A percentile compares a stretch with the other conserved stretches of the same genome.
These are phyloP conservation scores for Dichetophora obliterata DNA, from an alignment of 2,888 invertebrate species.

Conservation along the genomic window DNA sequence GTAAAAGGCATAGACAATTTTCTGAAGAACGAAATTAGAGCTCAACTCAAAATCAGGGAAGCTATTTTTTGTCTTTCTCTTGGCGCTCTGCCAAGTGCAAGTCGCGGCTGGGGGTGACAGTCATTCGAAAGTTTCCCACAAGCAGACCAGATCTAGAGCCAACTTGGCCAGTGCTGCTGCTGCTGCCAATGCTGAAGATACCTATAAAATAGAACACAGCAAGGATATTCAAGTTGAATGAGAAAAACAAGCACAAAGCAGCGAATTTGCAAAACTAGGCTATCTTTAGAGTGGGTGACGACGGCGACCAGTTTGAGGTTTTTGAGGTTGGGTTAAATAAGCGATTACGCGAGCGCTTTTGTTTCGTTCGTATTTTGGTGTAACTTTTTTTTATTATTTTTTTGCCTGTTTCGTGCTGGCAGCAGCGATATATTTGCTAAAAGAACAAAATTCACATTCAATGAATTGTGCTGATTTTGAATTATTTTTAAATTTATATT, in stretches of 20 bases:
- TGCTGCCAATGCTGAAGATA: not conserved
- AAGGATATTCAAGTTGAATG: not conserved
- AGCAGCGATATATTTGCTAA: slow-evolving; percentile 3
- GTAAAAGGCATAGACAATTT: not conserved
- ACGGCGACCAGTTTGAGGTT: not conserved
- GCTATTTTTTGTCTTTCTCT: not conserved
- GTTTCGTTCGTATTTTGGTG: not conserved
- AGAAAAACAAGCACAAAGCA: not conserved
- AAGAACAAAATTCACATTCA: slow-evolving; percentile 11
- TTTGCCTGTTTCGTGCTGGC: not conserved
- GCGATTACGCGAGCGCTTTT: slow-evolving; percentile 18
- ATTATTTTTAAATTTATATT: slow-evolving; percentile 19
- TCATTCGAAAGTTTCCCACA: slow-evolving; percentile 3
- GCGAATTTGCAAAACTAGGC: slow-evolving; percentile 13
- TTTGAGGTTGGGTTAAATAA: slow-evolving; percentile 29
- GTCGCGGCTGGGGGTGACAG: slow-evolving; percentile 16
- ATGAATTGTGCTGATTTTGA: slow-evolving; percentile 29
- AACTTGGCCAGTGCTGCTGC: not conserved
- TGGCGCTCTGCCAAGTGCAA: slow-evolving; percentile 17
- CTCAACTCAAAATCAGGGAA: slow-evolving; percentile 10
- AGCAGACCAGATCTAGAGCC: slow-evolving; percentile 10
- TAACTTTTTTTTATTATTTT: not conserved
- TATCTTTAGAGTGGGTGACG: not conserved
- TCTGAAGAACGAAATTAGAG: slow-evolving; percentile 13
- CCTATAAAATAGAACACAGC: not conserved